A percentile compares a stretch with the other conserved stretches of the same genome.
Evolutionary conservation across 2,888 invertebrate species (phyloP).

Genomic region (Tethea ocularis): DNA sequence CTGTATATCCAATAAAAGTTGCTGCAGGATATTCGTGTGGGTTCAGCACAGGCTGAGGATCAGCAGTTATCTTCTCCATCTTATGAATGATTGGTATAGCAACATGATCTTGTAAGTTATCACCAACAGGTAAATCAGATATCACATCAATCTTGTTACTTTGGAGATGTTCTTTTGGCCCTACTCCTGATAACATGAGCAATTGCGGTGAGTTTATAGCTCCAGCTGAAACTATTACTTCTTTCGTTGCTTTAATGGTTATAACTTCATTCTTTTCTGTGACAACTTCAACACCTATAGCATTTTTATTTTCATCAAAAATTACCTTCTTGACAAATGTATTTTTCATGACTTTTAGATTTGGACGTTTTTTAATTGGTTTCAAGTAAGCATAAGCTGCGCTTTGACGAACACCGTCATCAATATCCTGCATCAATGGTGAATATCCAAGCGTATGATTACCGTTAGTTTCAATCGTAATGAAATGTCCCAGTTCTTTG

Average conservation of each 20-base stretch:
- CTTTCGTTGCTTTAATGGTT: slow-evolving; percentile 37
- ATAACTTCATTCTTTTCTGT: slow-evolving; percentile 24
- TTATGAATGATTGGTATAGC: slow-evolving; percentile 20
- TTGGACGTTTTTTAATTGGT: slow-evolving; percentile 33
- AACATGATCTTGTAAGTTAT: slow-evolving; percentile 46
- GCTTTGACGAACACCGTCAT: slow-evolving; percentile 35
- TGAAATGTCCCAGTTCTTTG: slow-evolving; percentile 58
- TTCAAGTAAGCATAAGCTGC: slow-evolving; percentile 43
- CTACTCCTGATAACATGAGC: slow-evolving; percentile 54
- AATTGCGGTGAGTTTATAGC: slow-evolving; percentile 49
- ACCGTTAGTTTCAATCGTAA: slow-evolving; percentile 41
- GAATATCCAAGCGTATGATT: slow-evolving; percentile 53
- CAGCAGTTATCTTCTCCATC: slow-evolving; percentile 18
- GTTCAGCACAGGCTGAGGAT: slow-evolving; percentile 13
- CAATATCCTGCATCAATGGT: slow-evolving; percentile 25
- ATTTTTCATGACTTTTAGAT: slow-evolving; percentile 44
- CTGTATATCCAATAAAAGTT: slow-evolving; percentile 26
- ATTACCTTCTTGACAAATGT: slow-evolving; percentile 43
- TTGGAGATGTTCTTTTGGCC: slow-evolving; percentile 44
- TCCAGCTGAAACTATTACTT: slow-evolving; percentile 54
- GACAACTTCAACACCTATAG: slow-evolving; percentile 39
- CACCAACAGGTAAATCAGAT: slow-evolving; percentile 49
- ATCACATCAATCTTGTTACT: slow-evolving; percentile 37
- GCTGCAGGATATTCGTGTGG: slow-evolving; percentile 24
- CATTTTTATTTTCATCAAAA: slow-evolving; percentile 44